Evolutionary conservation across 1,140 invertebrate species (phyloP), one percentile per base, ranked within the genome.

Genomic region (Pseudobourletiella spinata): DNA sequence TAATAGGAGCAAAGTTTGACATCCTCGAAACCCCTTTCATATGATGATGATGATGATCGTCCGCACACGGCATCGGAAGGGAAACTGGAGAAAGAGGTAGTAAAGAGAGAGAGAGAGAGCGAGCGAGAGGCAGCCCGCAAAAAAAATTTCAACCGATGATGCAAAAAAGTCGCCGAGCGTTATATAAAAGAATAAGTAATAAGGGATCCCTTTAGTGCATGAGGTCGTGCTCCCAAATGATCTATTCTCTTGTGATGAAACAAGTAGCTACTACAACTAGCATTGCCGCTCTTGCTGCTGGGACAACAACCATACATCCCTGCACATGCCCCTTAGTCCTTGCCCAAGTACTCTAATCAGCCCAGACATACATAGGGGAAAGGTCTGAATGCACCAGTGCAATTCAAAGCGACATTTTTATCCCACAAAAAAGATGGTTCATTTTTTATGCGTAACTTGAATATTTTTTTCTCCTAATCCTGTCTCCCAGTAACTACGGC

Each of bases 161-260:
- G 18, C 48, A 26, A 46, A 46, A 46, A 46, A 46, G n/a, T 46
- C 3, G 4, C 4, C n/a, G 3, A 20, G 4, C 24, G 6, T 46
- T n/a, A 57, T 29, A 63, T 56, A 63, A 64, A 59, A 64, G 62
- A 64, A 64, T 64, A 64, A 29, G 57, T 64, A 64, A 64, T 64
- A 24, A 64, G 62, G 57, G 46, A 57, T 39, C 48, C 56, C 50
- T 64, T 64, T 52, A 56, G 48, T 35, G 29, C 46, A 35, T 42
- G 61, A 57, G 61, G 50, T 57, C 61, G 46, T 52, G 54, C 55
- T 57, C 39, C 61, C 48, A 15, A 48, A 59, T 59, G 29, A n/a
- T n/a, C n/a, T n/a, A n/a, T n/a, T n/a, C n/a, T n/a, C n/a, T n/a
- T n/a, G n/a, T n/a, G n/a, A n/a, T n/a, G n/a, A n/a, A n/a, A n/a